Evolutionary conservation across 2,797 vertebrate species (phyloP), one percentile per base, ranked within the genome.

Genomic region (Rhinoraja longicauda): DNA sequence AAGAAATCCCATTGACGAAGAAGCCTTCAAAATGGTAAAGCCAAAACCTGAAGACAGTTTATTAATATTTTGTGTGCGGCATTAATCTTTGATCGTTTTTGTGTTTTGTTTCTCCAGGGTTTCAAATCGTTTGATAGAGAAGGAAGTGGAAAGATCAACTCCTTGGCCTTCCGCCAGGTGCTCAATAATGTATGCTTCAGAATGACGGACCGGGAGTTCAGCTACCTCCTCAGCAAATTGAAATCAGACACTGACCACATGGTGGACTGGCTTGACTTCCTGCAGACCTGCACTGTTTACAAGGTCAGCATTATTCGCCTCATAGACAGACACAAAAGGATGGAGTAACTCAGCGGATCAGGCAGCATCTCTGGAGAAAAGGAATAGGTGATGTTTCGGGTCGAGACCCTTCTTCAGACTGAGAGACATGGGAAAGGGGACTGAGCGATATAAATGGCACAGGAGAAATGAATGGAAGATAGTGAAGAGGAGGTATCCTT

Each of bases 111-210:
- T 94, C 93, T 59, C 39, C 90, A 95, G 96, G 95, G 94, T 8
- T 97, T 97, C 94, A 95, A 94, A 93, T 86, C 95, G 0, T 94
- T 96, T 94, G 96, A 96, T 93, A 95, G 95, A 93, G 94, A 95
- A 53, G 94, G 93, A 73, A 96, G 92, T 0, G 95, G 96, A 13
- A 70, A 94, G 79, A 93, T 96, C n/a, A 94, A 95, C 75, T 64
- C 93, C 19, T 53, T 94, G 24, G 95, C 96, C 75, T 97, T 97
- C 93, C 73, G 0, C 1, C 93, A 94, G 79, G 95, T 96, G 0
- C 94, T 97, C 93, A 95, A 96, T 93, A 94, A 94, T 76, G 96
- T 97, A 94, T 96, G 95, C 53, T 93, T 95, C 93, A 94, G 94
- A 19, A 95, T 96, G 15, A 94, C 95, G 6, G 95, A 96, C 7